These are phyloP conservation scores for Aurelia coerulea DNA, from an alignment of 30 jellyfish, hydroid and myxozoan genomes.

Conservation along the genomic window DNA sequence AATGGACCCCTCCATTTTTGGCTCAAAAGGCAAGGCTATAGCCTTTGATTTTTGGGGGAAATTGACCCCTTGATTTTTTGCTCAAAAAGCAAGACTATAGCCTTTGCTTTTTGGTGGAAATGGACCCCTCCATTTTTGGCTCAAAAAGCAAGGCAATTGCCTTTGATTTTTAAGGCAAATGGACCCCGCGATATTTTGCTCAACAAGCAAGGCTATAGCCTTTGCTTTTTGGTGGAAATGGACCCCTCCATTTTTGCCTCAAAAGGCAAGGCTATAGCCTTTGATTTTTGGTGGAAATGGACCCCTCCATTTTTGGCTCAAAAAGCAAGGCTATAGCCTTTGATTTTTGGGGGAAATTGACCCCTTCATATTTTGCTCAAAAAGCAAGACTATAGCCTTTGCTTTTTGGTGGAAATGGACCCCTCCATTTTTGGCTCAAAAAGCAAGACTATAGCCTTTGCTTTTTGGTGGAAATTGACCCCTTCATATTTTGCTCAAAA, in stretches of 20 bases:
- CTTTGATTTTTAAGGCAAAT: background rate
- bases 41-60: background rate
- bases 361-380: too few species aligned
- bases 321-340: background rate
- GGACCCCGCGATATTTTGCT: background rate
- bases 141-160: background rate
- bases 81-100: too few species aligned
- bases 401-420: too few species aligned
- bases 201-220: background rate
- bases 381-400: too few species aligned
- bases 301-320: background rate
- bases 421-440: too few species aligned
- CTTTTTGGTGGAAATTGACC: background rate
- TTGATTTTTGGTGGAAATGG: too few species aligned
- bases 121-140: background rate
- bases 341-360: background rate
- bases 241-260: background rate
- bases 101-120: too few species aligned
- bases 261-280: background rate
- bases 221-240: background rate
- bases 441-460: too few species aligned
- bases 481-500: background rate
- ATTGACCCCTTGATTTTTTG: background rate
- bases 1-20: too few species aligned
- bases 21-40: too few species aligned